These are phyloP conservation scores for Helleia helle DNA, from an alignment of 2,888 invertebrate genomes.

Conservation along the genomic window DNA sequence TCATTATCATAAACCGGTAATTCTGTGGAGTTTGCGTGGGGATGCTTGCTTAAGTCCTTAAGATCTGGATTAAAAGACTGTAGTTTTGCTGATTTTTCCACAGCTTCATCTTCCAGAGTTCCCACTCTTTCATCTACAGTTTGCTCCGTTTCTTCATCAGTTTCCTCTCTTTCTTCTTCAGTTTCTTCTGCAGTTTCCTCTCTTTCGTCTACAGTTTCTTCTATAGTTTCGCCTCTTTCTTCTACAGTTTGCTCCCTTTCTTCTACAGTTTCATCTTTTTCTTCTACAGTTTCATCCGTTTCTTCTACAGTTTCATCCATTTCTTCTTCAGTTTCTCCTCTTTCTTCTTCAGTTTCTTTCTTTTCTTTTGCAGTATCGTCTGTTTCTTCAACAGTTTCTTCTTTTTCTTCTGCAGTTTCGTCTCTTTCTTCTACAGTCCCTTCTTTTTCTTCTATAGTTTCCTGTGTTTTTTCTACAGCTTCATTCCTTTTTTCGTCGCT, in stretches of 20 bases:
- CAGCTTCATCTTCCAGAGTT: too few relatives aligned
- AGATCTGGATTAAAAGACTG: background rate
- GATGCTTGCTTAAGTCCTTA: background rate
- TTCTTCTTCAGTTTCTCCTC: constrained; percentile 1
- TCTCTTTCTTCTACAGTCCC: too few relatives aligned
- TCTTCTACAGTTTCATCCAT: constrained; percentile 27
- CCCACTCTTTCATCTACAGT: constrained; percentile 15
- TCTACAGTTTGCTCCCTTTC: constrained; percentile 10
- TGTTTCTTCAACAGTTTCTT: too few relatives aligned
- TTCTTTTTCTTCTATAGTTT: too few relatives aligned
- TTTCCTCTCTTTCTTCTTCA: constrained; percentile 13
- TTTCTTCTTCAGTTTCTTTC: constrained; percentile 2
- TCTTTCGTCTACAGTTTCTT: constrained; percentile 1
- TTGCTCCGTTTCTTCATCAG: constrained; percentile 13
- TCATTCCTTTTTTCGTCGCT: too few relatives aligned
- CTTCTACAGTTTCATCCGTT: constrained; percentile 28
- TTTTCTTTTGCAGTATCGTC: constrained; percentile 1
- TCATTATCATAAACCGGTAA: constrained; percentile 9
- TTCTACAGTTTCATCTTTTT: constrained; percentile 23
- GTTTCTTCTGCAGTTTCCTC: constrained; percentile 13
- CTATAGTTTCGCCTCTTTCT: constrained; percentile 25
- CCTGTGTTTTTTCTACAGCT: too few relatives aligned
- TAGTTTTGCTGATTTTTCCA: constrained; percentile 5
- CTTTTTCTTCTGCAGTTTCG: too few relatives aligned
- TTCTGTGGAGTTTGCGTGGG: constrained; percentile 15